Evolutionary conservation across 2,797 vertebrate genomes (phyloP).

Genomic region (Strix occidentalis): DNA sequence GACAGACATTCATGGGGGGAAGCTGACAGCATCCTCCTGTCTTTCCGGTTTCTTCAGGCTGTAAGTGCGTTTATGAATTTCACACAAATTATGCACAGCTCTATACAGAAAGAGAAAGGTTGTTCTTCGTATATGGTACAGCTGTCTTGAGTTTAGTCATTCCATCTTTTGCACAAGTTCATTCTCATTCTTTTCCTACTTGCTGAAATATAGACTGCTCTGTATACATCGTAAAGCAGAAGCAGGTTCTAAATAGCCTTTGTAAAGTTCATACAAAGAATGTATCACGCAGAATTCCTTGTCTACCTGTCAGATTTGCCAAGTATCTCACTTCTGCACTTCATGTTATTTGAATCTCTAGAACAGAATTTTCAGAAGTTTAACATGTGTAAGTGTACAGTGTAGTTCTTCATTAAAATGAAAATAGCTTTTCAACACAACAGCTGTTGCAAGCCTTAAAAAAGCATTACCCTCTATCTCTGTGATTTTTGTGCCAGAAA

Average conservation of each 20-base stretch:
- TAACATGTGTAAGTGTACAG: not conserved
- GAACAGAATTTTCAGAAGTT: not conserved
- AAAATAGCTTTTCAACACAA: conserved; percentile 36
- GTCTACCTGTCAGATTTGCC: not conserved
- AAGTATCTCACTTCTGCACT: not conserved
- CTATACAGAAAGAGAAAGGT: not conserved
- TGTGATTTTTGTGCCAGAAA: conserved; percentile 52
- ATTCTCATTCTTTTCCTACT: not conserved
- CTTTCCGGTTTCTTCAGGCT: conserved; percentile 83
- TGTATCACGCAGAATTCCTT: not conserved
- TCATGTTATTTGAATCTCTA: not conserved
- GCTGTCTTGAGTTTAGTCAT: not conserved
- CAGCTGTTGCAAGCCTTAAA: conserved; percentile 48
- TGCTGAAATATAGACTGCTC: not conserved
- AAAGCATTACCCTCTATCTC: conserved; percentile 25
- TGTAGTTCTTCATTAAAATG: conserved; percentile 13
- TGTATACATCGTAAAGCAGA: not conserved
- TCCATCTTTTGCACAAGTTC: not conserved
- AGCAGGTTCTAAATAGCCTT: not conserved
- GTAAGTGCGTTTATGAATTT: conserved; percentile 72
- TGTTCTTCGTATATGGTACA: not conserved
- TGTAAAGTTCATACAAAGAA: not conserved
- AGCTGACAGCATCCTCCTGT: conserved; percentile 69
- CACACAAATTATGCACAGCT: not conserved
- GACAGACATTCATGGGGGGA: conserved; percentile 72